Evolutionary conservation across 1,140 invertebrate species (phyloP), one percentile per base, ranked within the genome.

Genomic region (Drosophila malerkotliana): DNA sequence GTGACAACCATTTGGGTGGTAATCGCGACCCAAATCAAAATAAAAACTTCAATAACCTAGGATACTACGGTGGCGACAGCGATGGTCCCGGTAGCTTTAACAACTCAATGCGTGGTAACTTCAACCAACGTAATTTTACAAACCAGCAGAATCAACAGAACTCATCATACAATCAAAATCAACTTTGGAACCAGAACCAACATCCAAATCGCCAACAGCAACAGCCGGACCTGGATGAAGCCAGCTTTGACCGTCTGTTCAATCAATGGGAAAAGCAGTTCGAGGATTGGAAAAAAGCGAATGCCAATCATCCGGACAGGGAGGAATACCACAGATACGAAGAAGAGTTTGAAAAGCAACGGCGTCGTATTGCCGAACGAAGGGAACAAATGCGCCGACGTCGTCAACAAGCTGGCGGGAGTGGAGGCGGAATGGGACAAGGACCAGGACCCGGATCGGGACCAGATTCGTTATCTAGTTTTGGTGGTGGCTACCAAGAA

Each of bases 201-300:
- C 52, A 57, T 21, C 67, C 15, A 4, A 14, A 60, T 5, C 21
- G 44, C 28, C 58, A 44, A 0, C 37, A 34, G 47, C 72, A 59
- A 56, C 14, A 30, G 4, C 7, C 61, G 10, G 78, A 81, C 4
- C 39, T 96, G 83, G 95, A 96, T 73, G 96, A 97, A 88, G 95
- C 94, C 90, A 94, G 94, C 47, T 97, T 97, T 92, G 96, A 97
- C 84, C 94, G 94, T 57, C 94, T 97, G 81, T 97, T 97, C 85
- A 94, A 95, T 85, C 95, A 96, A 79, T 97, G 96, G 96, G 96
- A 97, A 92, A 94, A 95, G 69, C 95, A 97, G 80, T 97, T 97
- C 87, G 95, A 96, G 74, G 95, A 95, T 75, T 97, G 96, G 96
- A 96, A 96, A 90, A 93, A 94, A 63, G 95, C 96, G 82, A 97